Conservation (phyloP, 2,113 vertebrate genomes). For the Parus major region DNA sequence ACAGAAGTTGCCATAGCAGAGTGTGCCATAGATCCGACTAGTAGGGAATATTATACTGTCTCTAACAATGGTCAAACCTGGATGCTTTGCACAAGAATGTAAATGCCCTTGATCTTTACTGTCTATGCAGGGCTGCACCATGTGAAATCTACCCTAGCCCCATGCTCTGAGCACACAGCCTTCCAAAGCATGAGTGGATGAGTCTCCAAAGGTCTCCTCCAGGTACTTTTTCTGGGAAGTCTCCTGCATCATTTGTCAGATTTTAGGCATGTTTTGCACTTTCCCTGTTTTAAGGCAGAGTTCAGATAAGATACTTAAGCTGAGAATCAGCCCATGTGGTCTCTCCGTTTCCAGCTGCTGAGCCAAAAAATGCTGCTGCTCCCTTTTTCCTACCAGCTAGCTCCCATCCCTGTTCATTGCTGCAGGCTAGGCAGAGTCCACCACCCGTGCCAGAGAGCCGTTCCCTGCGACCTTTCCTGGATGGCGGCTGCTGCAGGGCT, state of each 20-base stretch:
- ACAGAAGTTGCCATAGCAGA: neutral
- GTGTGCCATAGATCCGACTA: neutral
- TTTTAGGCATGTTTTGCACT: neutral
- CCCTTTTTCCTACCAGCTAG: neutral
- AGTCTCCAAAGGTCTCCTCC: neutral
- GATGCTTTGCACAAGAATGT: neutral
- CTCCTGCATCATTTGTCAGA: neutral
- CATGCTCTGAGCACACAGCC: neutral
- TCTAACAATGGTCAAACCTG: neutral
- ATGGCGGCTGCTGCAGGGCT: neutral
- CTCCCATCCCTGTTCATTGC: neutral
- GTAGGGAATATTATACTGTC: neutral
- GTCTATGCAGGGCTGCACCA: neutral
- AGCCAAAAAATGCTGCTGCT: neutral
- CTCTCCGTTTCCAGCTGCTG: neutral
- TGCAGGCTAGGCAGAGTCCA: neutral
- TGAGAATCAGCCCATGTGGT: neutral
- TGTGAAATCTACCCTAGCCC: neutral
- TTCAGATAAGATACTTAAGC: neutral
- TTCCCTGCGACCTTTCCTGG: neutral
- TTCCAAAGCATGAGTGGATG: neutral
- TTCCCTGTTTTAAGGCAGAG: neutral
- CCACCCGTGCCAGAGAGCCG: neutral
- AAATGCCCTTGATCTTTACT: neutral
- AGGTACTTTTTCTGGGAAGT: neutral